Percentiles rank a stretch among this genome's conserved stretches.
Conservation (phyloP, 2,113 vertebrate genomes). For the Xenopus tropicalis region UCB_Xtro_10.0 CM004447.2:109252501-109253000, state of each 20-base stretch:
- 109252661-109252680: conserved; percentile 33
- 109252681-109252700: conserved; percentile 29
- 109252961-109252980: too few species aligned
- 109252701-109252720: conserved; percentile 22
- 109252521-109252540: too few species aligned
- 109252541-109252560: too few species aligned
- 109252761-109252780: conserved; percentile 32
- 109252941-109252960: too few species aligned
- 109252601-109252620: not conserved
- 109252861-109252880: not conserved
- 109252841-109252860: not conserved
- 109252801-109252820: conserved; percentile 1
- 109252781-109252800: conserved; percentile 28
- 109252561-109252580: not conserved
- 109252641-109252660: conserved; percentile 33
- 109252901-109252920: too few species aligned
- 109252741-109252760: conserved; percentile 34
- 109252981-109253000: too few species aligned
- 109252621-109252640: conserved; percentile 19
- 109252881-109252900: too few species aligned
- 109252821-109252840: not conserved
- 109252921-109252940: too few species aligned
- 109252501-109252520: too few species aligned
- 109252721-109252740: conserved; percentile 25
- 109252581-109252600: conserved; percentile 13